Evolutionary conservation across 2,113 vertebrate genomes (phyloP).

Genomic region (Nansenia antarctica): DNA sequence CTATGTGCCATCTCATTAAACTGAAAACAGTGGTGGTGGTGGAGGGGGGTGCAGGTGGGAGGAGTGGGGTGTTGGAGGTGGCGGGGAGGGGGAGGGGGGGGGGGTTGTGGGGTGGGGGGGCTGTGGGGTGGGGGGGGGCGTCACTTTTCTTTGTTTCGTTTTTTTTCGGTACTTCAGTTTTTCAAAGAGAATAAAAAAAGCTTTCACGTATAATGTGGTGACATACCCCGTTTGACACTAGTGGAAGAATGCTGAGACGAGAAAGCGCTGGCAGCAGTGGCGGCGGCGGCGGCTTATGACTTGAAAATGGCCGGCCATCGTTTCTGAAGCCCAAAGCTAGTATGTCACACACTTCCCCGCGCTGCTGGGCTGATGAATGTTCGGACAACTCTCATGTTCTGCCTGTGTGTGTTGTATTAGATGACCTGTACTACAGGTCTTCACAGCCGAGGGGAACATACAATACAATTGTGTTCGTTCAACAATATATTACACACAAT

Average conservation of each 20-base stretch:
- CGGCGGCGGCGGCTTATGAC: too few relatives aligned
- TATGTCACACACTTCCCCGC: background rate
- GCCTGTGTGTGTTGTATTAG: too few relatives aligned
- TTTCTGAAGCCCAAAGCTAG: background rate
- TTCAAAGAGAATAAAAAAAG: slow-evolving; percentile 12
- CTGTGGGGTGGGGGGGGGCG: background rate
- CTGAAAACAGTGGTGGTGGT: slow-evolving; percentile 39
- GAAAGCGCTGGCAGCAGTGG: background rate
- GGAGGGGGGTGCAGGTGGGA: background rate
- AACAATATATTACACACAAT: background rate
- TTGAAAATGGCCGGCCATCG: background rate
- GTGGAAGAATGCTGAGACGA: background rate
- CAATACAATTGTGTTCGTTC: background rate
- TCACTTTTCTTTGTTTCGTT: slow-evolving; percentile 32
- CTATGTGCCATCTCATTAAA: slow-evolving; percentile 61
- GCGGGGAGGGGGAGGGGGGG: slow-evolving; percentile 20
- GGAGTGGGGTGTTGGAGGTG: background rate
- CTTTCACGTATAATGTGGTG: slow-evolving; percentile 24
- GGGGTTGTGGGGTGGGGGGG: background rate
- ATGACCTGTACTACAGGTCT: too few relatives aligned
- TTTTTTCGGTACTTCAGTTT: slow-evolving; percentile 35
- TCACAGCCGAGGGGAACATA: too few relatives aligned
- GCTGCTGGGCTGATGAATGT: background rate
- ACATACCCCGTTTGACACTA: slow-evolving; percentile 2
- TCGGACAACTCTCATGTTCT: background rate